Conservation (phyloP, 1,140 invertebrate species). For the Augochlora pura region DNA sequence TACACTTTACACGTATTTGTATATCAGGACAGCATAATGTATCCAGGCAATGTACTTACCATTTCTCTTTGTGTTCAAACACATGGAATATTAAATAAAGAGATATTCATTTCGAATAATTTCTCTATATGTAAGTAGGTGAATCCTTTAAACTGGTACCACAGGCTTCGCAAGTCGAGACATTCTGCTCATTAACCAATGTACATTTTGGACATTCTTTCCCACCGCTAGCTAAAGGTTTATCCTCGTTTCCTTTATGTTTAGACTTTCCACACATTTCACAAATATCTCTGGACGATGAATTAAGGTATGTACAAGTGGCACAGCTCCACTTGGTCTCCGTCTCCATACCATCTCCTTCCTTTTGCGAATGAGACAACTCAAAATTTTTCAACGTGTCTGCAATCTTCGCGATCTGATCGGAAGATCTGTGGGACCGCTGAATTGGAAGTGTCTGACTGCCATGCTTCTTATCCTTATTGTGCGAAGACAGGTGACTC, state of each 20-base stretch:
- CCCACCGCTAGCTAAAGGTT: constrained; percentile 87
- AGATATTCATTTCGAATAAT: constrained; percentile 13
- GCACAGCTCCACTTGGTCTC: constrained; percentile 84
- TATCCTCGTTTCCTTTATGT: constrained; percentile 82
- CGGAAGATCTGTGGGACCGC: constrained; percentile 52
- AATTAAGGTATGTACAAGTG: constrained; percentile 87
- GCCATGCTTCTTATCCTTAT: constrained; percentile 51
- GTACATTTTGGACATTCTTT: constrained; percentile 89
- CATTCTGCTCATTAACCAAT: constrained; percentile 88
- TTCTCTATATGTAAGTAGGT: constrained; percentile 86
- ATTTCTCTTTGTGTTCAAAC: background rate
- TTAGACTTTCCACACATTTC: constrained; percentile 89
- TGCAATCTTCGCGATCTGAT: constrained; percentile 50
- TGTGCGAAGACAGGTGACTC: constrained; percentile 18
- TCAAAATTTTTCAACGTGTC: constrained; percentile 53
- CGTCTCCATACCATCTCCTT: constrained; percentile 23
- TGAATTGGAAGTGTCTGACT: constrained; percentile 59
- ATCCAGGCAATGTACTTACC: constrained; percentile 26
- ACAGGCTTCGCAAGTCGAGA: constrained; percentile 85
- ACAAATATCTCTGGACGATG: constrained; percentile 82
- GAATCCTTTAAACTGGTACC: constrained; percentile 86
- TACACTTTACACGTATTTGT: background rate
- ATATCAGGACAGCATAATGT: background rate
- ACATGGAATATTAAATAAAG: constrained; percentile 9
- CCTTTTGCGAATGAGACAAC: constrained; percentile 12